These are phyloP conservation scores for Koerneria pararmatus DNA, from an alignment of 2,888 invertebrate genomes.

Conservation along the genomic window DNA sequence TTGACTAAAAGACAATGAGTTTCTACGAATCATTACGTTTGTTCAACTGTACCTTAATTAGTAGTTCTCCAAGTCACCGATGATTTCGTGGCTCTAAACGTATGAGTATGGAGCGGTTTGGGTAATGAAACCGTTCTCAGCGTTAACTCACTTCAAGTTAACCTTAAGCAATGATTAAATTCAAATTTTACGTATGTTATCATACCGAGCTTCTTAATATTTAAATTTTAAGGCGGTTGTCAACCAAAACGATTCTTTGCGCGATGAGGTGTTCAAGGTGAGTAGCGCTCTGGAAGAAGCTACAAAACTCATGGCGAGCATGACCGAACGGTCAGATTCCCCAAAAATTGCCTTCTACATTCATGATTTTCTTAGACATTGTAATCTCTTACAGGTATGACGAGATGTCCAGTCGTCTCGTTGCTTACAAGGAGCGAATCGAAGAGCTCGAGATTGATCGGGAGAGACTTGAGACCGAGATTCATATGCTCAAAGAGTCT, in stretches of 20 bases:
- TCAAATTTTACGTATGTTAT: constrained; percentile 5
- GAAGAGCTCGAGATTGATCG: constrained; percentile 34
- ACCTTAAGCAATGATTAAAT: too few species aligned
- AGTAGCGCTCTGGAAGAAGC: constrained; percentile 48
- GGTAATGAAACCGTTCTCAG: too few species aligned
- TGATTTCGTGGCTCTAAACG: too few species aligned
- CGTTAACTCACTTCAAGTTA: too few species aligned
- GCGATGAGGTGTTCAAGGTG: constrained; percentile 43
- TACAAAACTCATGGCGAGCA: constrained; percentile 49
- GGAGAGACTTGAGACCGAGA: constrained; percentile 15
- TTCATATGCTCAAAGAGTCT: neutral
- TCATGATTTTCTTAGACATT: neutral
- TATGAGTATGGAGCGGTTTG: too few species aligned
- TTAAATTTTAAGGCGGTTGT: constrained; percentile 37
- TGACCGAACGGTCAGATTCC: constrained; percentile 36
- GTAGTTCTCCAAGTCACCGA: too few species aligned
- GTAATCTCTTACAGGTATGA: constrained; percentile 10
- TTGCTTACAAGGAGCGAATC: constrained; percentile 28
- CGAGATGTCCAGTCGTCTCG: constrained; percentile 22
- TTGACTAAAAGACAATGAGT: too few species aligned
- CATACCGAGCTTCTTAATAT: constrained; percentile 11
- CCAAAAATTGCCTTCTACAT: constrained; percentile 1
- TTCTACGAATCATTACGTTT: too few species aligned
- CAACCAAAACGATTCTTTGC: constrained; percentile 50
- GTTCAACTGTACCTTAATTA: too few species aligned